These are phyloP conservation scores for Solenopsis fugax DNA, from an alignment of 1,140 invertebrate genomes.

Conservation along the genomic window DNA sequence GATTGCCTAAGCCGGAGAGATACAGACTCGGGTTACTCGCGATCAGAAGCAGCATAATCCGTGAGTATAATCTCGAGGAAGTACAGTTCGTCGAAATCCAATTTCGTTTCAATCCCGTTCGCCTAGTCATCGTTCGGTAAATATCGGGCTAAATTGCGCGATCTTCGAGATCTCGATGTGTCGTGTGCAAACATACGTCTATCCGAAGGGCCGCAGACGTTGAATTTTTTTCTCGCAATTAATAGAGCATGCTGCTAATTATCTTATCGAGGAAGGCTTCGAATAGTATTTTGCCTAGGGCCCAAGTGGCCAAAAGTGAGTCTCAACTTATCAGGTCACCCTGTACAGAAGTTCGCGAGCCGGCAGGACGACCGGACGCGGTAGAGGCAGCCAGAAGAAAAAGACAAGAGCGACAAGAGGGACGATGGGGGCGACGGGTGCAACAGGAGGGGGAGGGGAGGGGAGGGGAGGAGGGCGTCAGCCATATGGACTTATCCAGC, in stretches of 20 bases:
- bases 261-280: background rate
- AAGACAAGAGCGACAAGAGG: constrained; percentile 41
- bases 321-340: constrained; percentile 62
- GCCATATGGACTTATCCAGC: constrained; percentile 83
- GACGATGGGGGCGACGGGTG: constrained; percentile 12
- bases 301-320: background rate
- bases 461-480: constrained; percentile 68
- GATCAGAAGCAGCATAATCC: constrained; percentile 31
- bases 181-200: background rate
- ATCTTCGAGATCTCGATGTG: background rate
- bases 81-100: background rate
- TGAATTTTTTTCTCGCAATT: background rate
- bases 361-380: constrained; percentile 33
- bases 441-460: constrained; percentile 30
- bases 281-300: background rate
- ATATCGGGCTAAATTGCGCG: background rate
- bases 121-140: background rate
- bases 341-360: constrained; percentile 75
- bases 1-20: background rate
- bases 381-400: constrained; percentile 29
- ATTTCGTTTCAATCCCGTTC: background rate
- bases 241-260: background rate
- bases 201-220: background rate
- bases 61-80: constrained; percentile 7
- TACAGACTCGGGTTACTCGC: background rate